Evolutionary conservation across 2,113 vertebrate species (phyloP).

Genomic region (Rhodinocichla rosea): DNA sequence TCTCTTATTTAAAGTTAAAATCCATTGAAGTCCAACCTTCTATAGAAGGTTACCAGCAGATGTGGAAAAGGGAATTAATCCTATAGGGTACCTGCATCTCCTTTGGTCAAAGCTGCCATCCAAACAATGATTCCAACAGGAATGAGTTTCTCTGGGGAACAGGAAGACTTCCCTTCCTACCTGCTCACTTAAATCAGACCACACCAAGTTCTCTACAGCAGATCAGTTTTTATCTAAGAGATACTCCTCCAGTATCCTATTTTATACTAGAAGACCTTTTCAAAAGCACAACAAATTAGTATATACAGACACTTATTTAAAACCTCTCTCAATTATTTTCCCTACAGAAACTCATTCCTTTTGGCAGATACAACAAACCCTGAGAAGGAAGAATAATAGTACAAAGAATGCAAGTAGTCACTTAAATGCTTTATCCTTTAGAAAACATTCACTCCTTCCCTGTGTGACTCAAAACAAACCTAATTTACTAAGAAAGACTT

Average conservation of each 20-base stretch:
- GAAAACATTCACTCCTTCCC: conserved; percentile 1
- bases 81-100: rapidly evolving
- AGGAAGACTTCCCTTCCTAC: not conserved
- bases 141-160: not conserved
- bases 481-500: not conserved
- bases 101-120: not conserved
- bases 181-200: not conserved
- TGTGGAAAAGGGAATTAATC: not conserved
- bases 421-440: not conserved
- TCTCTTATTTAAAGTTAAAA: not conserved
- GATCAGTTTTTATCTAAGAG: not conserved
- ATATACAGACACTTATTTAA: not conserved
- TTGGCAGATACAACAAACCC: not conserved
- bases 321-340: not conserved
- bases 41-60: not conserved
- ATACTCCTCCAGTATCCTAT: not conserved
- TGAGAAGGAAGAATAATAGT: not conserved
- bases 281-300: not conserved
- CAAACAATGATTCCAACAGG: not conserved
- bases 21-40: not conserved
- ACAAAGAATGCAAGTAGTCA: not conserved
- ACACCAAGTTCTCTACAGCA: rapidly evolving
- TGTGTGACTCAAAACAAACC: not conserved
- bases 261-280: not conserved
- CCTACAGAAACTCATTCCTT: not conserved